Conservation (phyloP, 2,797 vertebrate genomes). For the Myotis vivesi region DNA sequence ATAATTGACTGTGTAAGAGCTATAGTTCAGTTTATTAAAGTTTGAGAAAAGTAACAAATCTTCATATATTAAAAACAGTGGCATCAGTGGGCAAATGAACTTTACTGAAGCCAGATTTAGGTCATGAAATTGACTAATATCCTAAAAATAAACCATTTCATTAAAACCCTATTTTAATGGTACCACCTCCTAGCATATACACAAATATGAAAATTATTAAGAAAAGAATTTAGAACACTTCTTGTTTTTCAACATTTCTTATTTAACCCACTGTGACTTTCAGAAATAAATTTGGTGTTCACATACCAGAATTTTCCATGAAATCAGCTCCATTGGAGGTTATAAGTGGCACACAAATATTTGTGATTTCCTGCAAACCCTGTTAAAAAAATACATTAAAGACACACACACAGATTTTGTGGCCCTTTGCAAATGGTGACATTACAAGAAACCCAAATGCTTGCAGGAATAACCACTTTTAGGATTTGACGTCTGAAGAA, state of each 20-base stretch:
- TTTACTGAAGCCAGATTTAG: background rate
- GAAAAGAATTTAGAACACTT: background rate
- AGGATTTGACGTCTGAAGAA: background rate
- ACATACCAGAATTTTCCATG: constrained; percentile 84
- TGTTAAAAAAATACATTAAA: constrained; percentile 66
- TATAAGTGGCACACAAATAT: constrained; percentile 80
- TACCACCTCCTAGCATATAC: background rate
- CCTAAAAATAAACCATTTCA: background rate
- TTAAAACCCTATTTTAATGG: background rate
- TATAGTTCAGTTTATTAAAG: constrained; percentile 4
- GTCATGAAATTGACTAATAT: background rate
- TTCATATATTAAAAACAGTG: constrained; percentile 4
- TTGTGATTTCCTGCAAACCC: constrained; percentile 84
- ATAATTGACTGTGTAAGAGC: background rate
- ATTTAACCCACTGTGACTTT: background rate
- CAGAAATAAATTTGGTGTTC: constrained; percentile 42
- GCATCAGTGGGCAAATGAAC: background rate
- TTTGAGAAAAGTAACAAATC: background rate
- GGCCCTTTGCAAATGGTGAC: background rate
- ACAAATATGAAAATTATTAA: background rate
- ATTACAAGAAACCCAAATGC: background rate
- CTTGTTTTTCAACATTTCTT: background rate
- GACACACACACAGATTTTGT: background rate
- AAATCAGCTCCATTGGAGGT: constrained; percentile 80
- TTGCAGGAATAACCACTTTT: background rate